A percentile compares a stretch with the other conserved stretches of the same genome.
These are phyloP conservation scores for Aphodius granarius DNA, from an alignment of 2,888 invertebrate genomes.

Conservation along the genomic window DNA sequence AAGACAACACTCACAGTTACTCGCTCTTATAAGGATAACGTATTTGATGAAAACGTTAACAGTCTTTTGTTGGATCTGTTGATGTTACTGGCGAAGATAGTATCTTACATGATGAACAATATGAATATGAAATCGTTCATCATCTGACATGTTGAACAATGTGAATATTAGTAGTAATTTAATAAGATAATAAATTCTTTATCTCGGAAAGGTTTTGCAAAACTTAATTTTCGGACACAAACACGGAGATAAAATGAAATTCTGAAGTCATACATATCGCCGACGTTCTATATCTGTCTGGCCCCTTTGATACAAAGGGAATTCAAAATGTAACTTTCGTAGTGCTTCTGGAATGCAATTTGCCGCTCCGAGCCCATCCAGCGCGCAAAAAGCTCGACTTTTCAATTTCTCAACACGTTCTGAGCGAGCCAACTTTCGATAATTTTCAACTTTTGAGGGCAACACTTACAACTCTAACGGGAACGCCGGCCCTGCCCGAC, in stretches of 20 bases:
- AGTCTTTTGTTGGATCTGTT: no score
- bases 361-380: background rate
- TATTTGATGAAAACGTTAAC: no score
- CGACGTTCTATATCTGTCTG: background rate
- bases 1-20: no score
- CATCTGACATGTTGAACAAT: no score
- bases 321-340: constrained; percentile 14
- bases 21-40: no score
- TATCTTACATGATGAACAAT: no score
- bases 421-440: background rate
- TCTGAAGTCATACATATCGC: constrained; percentile 5
- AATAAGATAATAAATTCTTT: background rate
- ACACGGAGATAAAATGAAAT: constrained; percentile 2
- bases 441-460: background rate
- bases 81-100: no score
- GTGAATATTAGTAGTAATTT: no score
- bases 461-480: constrained; percentile 5
- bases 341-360: constrained; percentile 11
- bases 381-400: constrained; percentile 10
- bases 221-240: background rate
- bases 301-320: constrained; percentile 10
- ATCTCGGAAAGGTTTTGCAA: background rate
- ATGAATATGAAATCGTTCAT: no score
- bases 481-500: constrained; percentile 1
- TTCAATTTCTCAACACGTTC: constrained; percentile 6